phyloP scores from a whole-genome alignment of 2,797 vertebrate species.

The Poeciliopsis turneri region DNA sequence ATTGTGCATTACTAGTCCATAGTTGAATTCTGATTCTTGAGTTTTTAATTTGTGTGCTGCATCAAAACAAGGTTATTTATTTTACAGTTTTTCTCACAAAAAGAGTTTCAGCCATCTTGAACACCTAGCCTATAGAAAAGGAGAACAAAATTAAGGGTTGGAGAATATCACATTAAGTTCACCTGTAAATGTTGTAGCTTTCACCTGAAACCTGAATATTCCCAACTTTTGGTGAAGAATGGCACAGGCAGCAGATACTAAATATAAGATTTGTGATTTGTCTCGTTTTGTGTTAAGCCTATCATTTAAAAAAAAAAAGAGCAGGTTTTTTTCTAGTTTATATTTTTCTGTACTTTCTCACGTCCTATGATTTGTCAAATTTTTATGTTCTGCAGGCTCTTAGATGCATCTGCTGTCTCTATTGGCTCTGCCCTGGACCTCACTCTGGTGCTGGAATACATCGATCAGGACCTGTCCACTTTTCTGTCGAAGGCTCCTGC shows the following conservation, averaged over 20 bases:
- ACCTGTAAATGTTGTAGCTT: too few species aligned
- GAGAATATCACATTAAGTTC: too few species aligned
- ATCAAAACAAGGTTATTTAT: not conserved
- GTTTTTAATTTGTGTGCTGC: not conserved
- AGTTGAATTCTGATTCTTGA: not conserved
- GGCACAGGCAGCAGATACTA: not conserved
- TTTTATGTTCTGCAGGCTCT: constrained; percentile 60
- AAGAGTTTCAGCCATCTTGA: not conserved
- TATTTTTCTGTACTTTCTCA: not conserved
- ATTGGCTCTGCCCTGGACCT: constrained; percentile 68
- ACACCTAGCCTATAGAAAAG: not conserved
- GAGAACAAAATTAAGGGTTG: too few species aligned
- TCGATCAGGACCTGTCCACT: constrained; percentile 82
- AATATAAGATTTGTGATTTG: not conserved
- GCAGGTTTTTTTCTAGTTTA: not conserved
- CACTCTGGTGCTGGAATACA: constrained; percentile 81
- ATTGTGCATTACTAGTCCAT: not conserved
- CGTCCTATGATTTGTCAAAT: not conserved
- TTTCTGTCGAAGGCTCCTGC: constrained; percentile 73
- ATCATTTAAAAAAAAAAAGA: not conserved
- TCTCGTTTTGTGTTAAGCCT: not conserved
- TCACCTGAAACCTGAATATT: not conserved
- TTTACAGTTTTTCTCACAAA: not conserved
- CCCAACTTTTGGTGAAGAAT: not conserved
- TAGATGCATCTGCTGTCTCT: constrained; percentile 69